Evolutionary conservation across 2,113 vertebrate genomes (phyloP), one percentile per base, ranked within the genome.

Genomic region (Hystrix cristata): DNA sequence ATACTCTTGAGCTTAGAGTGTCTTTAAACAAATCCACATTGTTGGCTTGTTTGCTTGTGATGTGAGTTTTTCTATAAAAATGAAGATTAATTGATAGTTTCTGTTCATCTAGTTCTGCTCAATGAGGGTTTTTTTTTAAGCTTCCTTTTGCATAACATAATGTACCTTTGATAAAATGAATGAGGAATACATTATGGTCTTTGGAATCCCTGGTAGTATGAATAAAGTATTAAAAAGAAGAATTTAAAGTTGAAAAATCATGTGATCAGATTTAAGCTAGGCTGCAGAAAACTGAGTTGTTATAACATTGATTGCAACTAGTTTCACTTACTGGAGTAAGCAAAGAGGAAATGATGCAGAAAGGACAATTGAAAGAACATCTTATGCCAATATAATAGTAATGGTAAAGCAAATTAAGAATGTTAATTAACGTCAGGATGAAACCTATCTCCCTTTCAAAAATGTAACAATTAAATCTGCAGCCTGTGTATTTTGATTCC

Each of bases 181-280:
- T 23, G 3, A 78, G n/a, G 18, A 87, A 65, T 16, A 57, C 25
- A 87, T 72, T 88, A 9, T 87, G 62, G 8, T 18, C 59, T 65
- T 51, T 76, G 19, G 31, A 87, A 97, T 83, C n/a, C 19, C 6
- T 48, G 34, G 6, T 79, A 90, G 55, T 21, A 57, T 83, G n/a
- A 85, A 67, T 74, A 69, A 94, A 85, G 72, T 91, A 64, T 64
- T 25, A 95, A 91, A 79, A 79, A 15, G 10, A 55, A 91, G 21
- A 23, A 60, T 8, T 13, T 78, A 29, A 5, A 3, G 15, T 38
- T 59, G 13, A 69, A 83, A 95, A 43, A 38, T 53, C 27, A 78
- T 87, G 53, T 23, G 67, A 43, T 57, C 46, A 83, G 10, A 74
- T 4, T 29, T 71, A n/a, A 11, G 2, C 5, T 43, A 43, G 5